A percentile compares a stretch with the other conserved stretches of the same genome.
phyloP scores from a whole-genome alignment of 1,140 invertebrate species.

The Drosophila ohnishii region DNA sequence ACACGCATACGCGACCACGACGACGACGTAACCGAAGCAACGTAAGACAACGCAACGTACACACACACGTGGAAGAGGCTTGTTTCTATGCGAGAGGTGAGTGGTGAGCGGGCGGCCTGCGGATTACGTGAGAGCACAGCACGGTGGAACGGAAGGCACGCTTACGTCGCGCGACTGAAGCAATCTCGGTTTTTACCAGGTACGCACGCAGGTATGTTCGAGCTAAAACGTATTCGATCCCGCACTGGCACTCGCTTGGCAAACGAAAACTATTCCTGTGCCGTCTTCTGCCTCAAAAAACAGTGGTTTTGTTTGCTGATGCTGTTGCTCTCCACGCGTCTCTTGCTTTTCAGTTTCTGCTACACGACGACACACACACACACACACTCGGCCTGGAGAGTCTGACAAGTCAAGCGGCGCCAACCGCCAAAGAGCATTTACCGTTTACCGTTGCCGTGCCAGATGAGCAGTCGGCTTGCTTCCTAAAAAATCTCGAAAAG shows the following conservation, averaged over 20 bases:
- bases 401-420: conserved; percentile 29
- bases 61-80: conserved; percentile 22
- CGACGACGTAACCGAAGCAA: conserved; percentile 41
- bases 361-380: conserved; percentile 25
- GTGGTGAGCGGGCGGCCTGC: conserved; percentile 5
- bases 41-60: conserved; percentile 44
- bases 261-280: conserved; percentile 3
- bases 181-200: conserved; percentile 9
- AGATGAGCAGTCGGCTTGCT: too few species aligned
- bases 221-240: conserved; percentile 4
- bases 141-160: not conserved
- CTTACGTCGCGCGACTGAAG: conserved; percentile 8
- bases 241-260: not conserved
- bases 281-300: not conserved
- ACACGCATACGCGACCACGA: conserved; percentile 15
- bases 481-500: too few species aligned
- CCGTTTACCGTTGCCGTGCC: too few species aligned
- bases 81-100: not conserved
- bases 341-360: conserved; percentile 19
- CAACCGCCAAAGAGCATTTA: not conserved
- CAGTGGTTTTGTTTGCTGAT: not conserved
- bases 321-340: conserved; percentile 30
- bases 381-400: conserved; percentile 26
- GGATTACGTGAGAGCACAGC: conserved; percentile 30
- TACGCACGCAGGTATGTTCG: conserved; percentile 10